Percentiles rank a stretch among this genome's conserved stretches.
phyloP scores from a whole-genome alignment of 2,797 vertebrate species.

The Peromyscus attwateri region DNA sequence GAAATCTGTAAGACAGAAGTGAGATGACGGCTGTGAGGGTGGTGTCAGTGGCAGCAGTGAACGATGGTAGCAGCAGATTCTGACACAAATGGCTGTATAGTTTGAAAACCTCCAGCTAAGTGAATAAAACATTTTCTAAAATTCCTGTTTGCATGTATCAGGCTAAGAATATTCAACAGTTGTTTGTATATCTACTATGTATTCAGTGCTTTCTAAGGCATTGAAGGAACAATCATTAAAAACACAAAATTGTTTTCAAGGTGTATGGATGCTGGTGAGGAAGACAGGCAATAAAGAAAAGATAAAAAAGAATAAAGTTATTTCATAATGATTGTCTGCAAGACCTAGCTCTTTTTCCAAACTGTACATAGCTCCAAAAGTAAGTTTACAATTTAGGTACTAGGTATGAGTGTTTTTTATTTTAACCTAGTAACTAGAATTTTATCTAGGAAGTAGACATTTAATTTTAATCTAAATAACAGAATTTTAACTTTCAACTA shows the following conservation, averaged over 20 bases:
- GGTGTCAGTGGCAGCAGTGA: no score
- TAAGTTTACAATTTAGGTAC: neutral
- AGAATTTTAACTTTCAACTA: neutral
- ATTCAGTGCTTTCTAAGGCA: neutral
- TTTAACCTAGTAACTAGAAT: neutral
- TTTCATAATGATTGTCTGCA: neutral
- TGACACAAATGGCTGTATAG: neutral
- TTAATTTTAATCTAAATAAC: neutral
- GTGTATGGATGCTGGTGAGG: neutral
- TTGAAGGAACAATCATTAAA: neutral
- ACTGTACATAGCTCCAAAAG: neutral
- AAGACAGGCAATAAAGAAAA: slow-evolving; percentile 19
- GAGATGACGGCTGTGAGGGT: neutral
- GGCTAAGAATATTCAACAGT: neutral
- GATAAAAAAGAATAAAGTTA: neutral
- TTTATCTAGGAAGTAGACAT: neutral
- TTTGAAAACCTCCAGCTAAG: neutral
- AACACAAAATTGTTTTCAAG: slow-evolving; percentile 24
- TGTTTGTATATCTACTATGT: neutral
- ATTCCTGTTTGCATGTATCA: neutral
- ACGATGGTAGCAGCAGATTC: neutral
- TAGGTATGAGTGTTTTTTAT: neutral
- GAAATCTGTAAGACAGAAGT: neutral
- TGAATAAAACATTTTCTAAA: neutral
- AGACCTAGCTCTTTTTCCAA: neutral